Percentiles rank a stretch among this genome's conserved stretches.
Evolutionary conservation across 1,140 invertebrate genomes (phyloP).

Genomic region (Scaptomyza montana): DNA sequence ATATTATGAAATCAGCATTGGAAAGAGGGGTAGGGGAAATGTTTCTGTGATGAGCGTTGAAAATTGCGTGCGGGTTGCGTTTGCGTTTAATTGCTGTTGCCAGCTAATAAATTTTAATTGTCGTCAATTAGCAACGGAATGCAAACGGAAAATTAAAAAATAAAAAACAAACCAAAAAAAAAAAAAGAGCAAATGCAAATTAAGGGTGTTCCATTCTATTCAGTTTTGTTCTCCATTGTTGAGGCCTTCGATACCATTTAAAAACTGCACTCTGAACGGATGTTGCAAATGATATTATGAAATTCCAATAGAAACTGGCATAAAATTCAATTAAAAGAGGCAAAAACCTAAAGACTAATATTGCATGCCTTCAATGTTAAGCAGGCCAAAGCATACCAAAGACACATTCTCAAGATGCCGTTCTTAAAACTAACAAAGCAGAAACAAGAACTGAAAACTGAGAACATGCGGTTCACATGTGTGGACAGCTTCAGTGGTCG

Average conservation of each 20-base stretch:
- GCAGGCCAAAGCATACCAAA: conserved; percentile 10
- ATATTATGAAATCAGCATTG: conserved; percentile 44
- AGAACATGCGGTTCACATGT: conserved; percentile 67
- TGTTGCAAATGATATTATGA: conserved; percentile 40
- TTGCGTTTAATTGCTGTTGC: conserved; percentile 81
- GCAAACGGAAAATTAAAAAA: conserved; percentile 55
- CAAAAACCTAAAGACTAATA: conserved; percentile 13
- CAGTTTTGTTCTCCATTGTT: conserved; percentile 3
- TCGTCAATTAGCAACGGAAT: conserved; percentile 78
- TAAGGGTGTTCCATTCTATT: conserved; percentile 24
- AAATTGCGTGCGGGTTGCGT: conserved; percentile 35
- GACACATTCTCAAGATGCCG: conserved; percentile 25
- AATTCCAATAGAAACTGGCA: conserved; percentile 53
- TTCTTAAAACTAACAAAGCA: neutral
- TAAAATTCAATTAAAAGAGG: conserved; percentile 37
- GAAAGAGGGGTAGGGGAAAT: neutral
- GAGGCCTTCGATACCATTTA: conserved; percentile 56
- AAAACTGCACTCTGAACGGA: conserved; percentile 36
- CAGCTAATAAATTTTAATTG: conserved; percentile 83
- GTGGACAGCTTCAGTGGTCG: conserved; percentile 28
- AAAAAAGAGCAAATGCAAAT: conserved; percentile 41
- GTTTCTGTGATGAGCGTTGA: conserved; percentile 3
- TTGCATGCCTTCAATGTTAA: conserved; percentile 22
- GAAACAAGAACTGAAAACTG: neutral
- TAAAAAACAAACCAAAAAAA: conserved; percentile 5